Percentiles rank a stretch among this genome's conserved stretches.
Conservation (phyloP, 2,888 invertebrate species). For the Ochropleura plecta region DNA sequence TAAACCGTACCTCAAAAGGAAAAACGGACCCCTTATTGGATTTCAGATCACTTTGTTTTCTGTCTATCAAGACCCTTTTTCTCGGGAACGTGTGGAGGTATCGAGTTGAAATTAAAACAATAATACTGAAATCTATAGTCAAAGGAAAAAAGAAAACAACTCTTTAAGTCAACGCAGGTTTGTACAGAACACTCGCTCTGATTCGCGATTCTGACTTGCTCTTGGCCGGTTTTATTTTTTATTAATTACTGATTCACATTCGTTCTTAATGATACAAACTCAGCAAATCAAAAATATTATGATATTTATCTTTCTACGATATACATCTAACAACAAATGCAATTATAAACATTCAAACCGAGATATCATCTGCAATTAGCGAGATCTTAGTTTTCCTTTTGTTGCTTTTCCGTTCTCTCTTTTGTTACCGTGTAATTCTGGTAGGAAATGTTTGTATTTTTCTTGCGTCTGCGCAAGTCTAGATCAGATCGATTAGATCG, state of each 20-base stretch:
- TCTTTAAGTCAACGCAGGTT: no score
- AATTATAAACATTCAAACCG: constrained; percentile 46
- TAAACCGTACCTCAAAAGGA: no score
- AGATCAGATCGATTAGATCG: constrained; percentile 68
- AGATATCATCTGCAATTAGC: constrained; percentile 65
- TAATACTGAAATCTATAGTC: no score
- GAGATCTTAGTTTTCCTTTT: constrained; percentile 60
- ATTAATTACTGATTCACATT: background rate
- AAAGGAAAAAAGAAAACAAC: no score
- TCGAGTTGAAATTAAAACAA: no score
- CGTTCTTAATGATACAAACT: constrained; percentile 23
- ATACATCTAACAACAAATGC: constrained; percentile 36
- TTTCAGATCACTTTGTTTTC: no score
- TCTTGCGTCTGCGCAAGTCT: constrained; percentile 54
- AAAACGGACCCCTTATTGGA: no score
- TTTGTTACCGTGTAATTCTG: constrained; percentile 61
- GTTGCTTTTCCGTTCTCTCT: constrained; percentile 64
- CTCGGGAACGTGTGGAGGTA: no score
- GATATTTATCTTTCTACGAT: constrained; percentile 12
- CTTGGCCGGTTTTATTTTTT: background rate
- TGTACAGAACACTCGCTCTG: no score
- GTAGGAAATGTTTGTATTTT: constrained; percentile 56
- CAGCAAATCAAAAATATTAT: constrained; percentile 7
- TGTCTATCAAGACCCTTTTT: no score
- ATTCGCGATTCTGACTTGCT: no score